A percentile compares a stretch with the other conserved stretches of the same genome.
Conservation (phyloP, 2,797 vertebrate species). For the Mallotus villosus region DNA sequence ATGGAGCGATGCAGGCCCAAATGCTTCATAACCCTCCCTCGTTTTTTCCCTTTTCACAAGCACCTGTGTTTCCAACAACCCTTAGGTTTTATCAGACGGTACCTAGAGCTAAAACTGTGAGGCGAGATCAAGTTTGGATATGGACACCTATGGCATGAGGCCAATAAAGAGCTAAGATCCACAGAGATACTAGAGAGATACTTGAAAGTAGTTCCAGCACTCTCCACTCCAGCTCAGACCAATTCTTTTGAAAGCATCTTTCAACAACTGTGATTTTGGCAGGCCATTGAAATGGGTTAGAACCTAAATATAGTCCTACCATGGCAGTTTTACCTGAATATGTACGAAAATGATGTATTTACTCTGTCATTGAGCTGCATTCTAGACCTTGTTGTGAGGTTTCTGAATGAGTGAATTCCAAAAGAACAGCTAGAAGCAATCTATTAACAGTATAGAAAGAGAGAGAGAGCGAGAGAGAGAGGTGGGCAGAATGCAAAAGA, state of each 20-base stretch:
- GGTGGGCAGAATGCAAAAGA: conserved; percentile 48
- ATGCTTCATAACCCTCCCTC: not conserved
- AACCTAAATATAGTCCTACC: not conserved
- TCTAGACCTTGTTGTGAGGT: conserved; percentile 11
- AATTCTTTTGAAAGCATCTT: not conserved
- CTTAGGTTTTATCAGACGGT: not conserved
- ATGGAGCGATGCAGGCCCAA: conserved; percentile 6
- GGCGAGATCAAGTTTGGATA: not conserved
- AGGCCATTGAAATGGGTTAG: no score
- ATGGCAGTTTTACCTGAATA: no score
- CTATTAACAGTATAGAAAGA: conserved; percentile 29
- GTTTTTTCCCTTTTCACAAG: conserved; percentile 11
- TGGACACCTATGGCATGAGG: not conserved
- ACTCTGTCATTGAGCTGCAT: not conserved
- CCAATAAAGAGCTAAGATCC: not conserved
- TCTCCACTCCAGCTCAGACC: not conserved
- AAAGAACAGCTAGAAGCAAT: not conserved
- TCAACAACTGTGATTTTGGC: not conserved
- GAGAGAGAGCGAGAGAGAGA: conserved; percentile 17
- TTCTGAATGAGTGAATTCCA: conserved; percentile 25
- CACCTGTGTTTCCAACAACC: not conserved
- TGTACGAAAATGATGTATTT: no score
- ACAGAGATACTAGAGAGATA: no score
- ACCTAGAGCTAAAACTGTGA: not conserved
- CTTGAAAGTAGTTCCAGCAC: not conserved